Conservation (phyloP, 2,888 invertebrate genomes). For the Drosophila demipolita region DNA sequence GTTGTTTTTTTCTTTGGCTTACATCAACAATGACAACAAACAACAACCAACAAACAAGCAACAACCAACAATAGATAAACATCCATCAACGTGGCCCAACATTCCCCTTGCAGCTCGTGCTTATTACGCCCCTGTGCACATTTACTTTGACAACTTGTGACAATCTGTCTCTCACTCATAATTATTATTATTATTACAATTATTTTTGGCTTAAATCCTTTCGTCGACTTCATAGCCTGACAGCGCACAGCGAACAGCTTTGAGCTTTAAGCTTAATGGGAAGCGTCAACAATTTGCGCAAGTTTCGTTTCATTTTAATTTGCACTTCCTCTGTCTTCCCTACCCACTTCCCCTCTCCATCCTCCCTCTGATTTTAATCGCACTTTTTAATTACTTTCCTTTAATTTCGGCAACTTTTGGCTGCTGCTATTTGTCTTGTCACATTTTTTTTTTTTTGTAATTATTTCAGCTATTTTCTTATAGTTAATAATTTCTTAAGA, state of each 20-base stretch:
- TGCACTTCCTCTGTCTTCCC: constrained; percentile 28
- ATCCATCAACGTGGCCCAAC: constrained; percentile 34
- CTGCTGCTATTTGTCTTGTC: constrained; percentile 57
- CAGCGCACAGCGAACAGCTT: constrained; percentile 47
- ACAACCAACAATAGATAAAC: background rate
- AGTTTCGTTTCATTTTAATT: constrained; percentile 62
- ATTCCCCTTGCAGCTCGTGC: constrained; percentile 1
- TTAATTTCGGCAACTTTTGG: constrained; percentile 72
- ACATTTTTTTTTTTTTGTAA: constrained; percentile 50
- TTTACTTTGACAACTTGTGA: constrained; percentile 70
- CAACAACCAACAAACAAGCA: constrained; percentile 2
- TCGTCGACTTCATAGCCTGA: constrained; percentile 59
- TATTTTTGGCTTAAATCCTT: constrained; percentile 75
- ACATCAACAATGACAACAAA: background rate
- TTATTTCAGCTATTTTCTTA: constrained; percentile 62
- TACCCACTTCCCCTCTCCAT: background rate
- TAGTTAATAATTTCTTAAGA: constrained; percentile 60
- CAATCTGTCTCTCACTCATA: constrained; percentile 74
- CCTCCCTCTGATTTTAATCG: constrained; percentile 44
- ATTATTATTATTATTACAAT: constrained; percentile 53
- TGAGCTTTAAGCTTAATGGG: constrained; percentile 65
- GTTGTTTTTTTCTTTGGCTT: background rate
- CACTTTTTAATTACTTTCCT: constrained; percentile 79
- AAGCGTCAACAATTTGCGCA: constrained; percentile 66
- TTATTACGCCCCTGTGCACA: constrained; percentile 43